Evolutionary conservation across 1,140 invertebrate species (phyloP).

Genomic region (Sarcophaga peregrina): DNA sequence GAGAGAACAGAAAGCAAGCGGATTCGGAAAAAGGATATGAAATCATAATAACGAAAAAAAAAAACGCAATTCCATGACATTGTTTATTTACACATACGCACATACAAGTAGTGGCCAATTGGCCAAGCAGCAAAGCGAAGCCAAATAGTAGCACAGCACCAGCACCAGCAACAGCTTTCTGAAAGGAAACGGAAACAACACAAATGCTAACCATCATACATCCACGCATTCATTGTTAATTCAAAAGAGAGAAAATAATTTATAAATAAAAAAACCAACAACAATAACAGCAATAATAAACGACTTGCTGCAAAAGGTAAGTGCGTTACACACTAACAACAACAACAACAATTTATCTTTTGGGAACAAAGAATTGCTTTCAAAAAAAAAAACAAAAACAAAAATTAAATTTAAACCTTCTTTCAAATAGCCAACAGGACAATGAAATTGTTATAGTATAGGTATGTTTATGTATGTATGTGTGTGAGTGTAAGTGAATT

Average conservation of each 20-base stretch:
- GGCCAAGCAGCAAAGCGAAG: no score
- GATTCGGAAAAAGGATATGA: no score
- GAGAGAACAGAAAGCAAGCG: not conserved
- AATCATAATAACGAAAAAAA: no score
- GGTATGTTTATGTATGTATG: no score
- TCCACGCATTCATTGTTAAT: not conserved
- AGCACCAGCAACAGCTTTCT: not conserved
- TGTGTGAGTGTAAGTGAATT: no score
- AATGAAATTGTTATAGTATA: not conserved
- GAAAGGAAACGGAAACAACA: constrained; percentile 14
- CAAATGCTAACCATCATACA: constrained; percentile 13
- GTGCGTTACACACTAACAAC: constrained; percentile 18
- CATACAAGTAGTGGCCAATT: not conserved
- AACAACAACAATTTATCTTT: not conserved
- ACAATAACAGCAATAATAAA: no score
- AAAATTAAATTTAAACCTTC: not conserved
- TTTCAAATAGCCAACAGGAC: not conserved
- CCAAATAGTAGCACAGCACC: not conserved
- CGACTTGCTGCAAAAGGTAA: not conserved
- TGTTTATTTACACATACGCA: not conserved
- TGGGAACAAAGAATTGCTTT: no score
- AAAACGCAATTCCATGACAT: not conserved
- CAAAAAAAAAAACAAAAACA: not conserved
- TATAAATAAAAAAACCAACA: not conserved
- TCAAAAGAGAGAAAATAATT: not conserved